Percentiles rank a stretch among this genome's conserved stretches.
phyloP scores from a whole-genome alignment of 2,888 invertebrate genomes.

The Pediacus dermestoides region DNA sequence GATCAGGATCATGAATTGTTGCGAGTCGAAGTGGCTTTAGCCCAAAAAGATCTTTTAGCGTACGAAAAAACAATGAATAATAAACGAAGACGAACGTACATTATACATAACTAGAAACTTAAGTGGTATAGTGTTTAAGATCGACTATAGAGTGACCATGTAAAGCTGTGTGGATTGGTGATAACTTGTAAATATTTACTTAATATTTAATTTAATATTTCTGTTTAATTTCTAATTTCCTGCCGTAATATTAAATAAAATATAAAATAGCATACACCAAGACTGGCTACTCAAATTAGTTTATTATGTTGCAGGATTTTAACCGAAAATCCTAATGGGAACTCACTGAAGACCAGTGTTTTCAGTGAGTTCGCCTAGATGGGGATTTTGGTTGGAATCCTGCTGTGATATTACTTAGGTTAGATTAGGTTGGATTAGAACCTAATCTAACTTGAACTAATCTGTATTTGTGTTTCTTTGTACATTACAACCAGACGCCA shows the following conservation, averaged over 20 bases:
- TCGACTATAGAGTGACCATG: too few relatives aligned
- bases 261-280: too few relatives aligned
- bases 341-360: too few relatives aligned
- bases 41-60: slow-evolving; percentile 47
- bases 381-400: too few relatives aligned
- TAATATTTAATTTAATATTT: too few relatives aligned
- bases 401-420: slow-evolving; percentile 14
- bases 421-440: slow-evolving; percentile 7
- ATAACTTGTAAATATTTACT: slow-evolving; percentile 35
- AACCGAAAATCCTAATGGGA: too few relatives aligned
- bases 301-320: too few relatives aligned
- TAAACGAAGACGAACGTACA: slow-evolving; percentile 41
- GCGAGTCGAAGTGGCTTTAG: slow-evolving; percentile 47
- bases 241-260: too few relatives aligned
- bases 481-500: slow-evolving; percentile 20
- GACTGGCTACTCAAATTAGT: slow-evolving; percentile 34
- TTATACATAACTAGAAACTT: slow-evolving; percentile 36
- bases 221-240: too few relatives aligned
- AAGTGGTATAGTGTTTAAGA: neutral
- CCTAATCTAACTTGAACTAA: slow-evolving; percentile 11
- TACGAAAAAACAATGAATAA: slow-evolving; percentile 44
- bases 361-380: too few relatives aligned
- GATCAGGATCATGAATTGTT: slow-evolving; percentile 54
- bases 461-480: slow-evolving; percentile 12
- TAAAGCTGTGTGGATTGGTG: slow-evolving; percentile 40